These are phyloP conservation scores for Pseudopodoces humilis DNA, from an alignment of 2,113 vertebrate genomes.

Conservation along the genomic window DNA sequence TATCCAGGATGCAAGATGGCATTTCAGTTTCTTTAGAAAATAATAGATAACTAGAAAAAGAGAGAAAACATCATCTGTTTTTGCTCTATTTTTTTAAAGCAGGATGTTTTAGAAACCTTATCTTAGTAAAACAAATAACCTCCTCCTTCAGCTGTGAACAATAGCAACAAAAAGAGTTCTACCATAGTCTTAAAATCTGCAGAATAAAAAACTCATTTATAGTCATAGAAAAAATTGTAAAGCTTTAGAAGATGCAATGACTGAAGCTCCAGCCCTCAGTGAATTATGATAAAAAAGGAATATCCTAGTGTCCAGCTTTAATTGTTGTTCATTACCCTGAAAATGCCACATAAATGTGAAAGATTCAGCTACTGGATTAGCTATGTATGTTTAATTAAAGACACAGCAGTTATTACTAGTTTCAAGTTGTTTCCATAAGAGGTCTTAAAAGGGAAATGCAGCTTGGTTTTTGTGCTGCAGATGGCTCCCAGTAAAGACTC, in stretches of 20 bases:
- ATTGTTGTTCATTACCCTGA: conserved; percentile 47
- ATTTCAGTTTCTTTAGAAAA: conserved; percentile 61
- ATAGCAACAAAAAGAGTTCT: conserved; percentile 18
- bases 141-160: conserved; percentile 61
- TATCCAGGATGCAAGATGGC: conserved; percentile 57
- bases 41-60: conserved; percentile 50
- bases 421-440: neutral
- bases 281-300: conserved; percentile 11
- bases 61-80: conserved; percentile 39
- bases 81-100: neutral
- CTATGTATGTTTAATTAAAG: conserved; percentile 10
- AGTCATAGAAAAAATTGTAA: neutral
- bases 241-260: neutral
- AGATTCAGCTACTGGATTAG: neutral
- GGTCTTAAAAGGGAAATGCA: neutral
- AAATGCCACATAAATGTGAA: conserved; percentile 58
- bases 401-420: neutral
- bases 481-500: neutral
- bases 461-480: neutral
- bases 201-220: conserved; percentile 22
- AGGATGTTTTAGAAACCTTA: conserved; percentile 61
- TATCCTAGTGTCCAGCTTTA: conserved; percentile 14
- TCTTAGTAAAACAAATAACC: conserved; percentile 69
- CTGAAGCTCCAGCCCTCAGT: neutral
- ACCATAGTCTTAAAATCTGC: neutral